Percentiles rank a stretch among this genome's conserved stretches.
Evolutionary conservation across 2,113 vertebrate genomes (phyloP).

Genomic region (Phalacrocorax brasilianus): DNA sequence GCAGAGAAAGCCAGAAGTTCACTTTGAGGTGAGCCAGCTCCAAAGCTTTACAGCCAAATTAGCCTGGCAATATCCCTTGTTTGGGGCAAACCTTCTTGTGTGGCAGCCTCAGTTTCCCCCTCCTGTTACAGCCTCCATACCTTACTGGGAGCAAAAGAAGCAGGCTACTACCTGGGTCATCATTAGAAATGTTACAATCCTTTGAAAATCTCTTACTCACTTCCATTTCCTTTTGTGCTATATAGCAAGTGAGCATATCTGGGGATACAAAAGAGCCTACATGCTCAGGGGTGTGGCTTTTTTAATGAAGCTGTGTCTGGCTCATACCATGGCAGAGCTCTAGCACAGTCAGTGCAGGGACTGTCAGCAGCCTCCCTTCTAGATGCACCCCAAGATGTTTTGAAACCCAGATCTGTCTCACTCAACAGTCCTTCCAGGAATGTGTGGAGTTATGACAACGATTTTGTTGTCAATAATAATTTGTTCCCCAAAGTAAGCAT

Average conservation of each 20-base stretch:
- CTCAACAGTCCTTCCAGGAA: neutral
- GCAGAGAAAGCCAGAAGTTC: neutral
- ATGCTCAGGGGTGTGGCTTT: neutral
- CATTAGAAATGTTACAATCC: neutral
- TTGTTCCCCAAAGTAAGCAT: neutral
- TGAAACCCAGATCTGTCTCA: neutral
- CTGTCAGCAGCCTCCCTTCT: neutral
- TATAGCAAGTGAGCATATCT: neutral
- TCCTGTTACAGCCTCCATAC: neutral
- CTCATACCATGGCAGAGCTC: neutral
- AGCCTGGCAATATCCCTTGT: neutral
- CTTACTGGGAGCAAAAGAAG: neutral
- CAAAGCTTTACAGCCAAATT: neutral
- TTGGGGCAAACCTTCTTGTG: neutral
- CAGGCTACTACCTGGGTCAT: neutral
- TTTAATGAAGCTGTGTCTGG: neutral
- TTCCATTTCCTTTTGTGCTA: neutral
- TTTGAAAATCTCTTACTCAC: neutral
- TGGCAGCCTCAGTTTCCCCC: neutral
- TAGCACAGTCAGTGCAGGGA: too few species aligned
- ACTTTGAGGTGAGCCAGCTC: neutral
- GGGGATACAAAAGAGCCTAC: neutral
- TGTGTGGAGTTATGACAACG: fast-evolving
- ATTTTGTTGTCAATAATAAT: neutral
- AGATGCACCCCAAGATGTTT: neutral